Evolutionary conservation across 2,888 invertebrate species (phyloP), one percentile per base, ranked within the genome.

Genomic region (Beris morrisii): DNA sequence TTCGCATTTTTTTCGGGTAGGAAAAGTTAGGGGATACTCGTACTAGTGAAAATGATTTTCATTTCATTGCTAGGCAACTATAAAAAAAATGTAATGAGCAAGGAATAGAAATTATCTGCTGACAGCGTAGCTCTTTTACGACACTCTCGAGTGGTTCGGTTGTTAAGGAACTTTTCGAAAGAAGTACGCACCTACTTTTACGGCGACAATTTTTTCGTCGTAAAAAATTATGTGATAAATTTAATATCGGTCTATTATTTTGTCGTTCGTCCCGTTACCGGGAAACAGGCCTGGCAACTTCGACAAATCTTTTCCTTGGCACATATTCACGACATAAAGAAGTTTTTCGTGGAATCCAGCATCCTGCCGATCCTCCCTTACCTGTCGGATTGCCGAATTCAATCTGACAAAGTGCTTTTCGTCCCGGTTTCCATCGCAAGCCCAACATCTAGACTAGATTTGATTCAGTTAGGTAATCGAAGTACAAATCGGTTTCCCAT

Each of bases 401-500:
- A 61, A 61, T 61, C 52, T 45, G 22, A 6, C 38, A 61, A 61
- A 61, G 61, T 61, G 61, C 22, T 61, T 61, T 61, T 4, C 38
- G 22, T 5, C 11, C 15, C 15, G 22, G 15, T 1, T n/a, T 11
- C 5, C 6, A 38, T 32, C 50, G 13, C 15, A 59, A 13, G 9
- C 61, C 28, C 4, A 13, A 43, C 48, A 28, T 22, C 11, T 5
- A 50, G 13, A 22, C 9, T 32, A 50, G 50, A 52, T 52, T 52
- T 38, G 50, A 7, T 43, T 50, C 56, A 56, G 61, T 48, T 65
- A 48, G 48, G 64, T 56, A 65, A 65, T 55, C 56, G 50, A 56
- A 56, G 64, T 30, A 65, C 64, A 56, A 65, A 65, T 65, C 64
- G 56, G 30, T 56, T 65, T 56, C 32, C 55, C 53, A 55, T 55